A percentile compares a stretch with the other conserved stretches of the same genome.
These are phyloP conservation scores for Drosophila lutescens DNA, from an alignment of 2,888 invertebrate species.

Conservation along the genomic window DNA sequence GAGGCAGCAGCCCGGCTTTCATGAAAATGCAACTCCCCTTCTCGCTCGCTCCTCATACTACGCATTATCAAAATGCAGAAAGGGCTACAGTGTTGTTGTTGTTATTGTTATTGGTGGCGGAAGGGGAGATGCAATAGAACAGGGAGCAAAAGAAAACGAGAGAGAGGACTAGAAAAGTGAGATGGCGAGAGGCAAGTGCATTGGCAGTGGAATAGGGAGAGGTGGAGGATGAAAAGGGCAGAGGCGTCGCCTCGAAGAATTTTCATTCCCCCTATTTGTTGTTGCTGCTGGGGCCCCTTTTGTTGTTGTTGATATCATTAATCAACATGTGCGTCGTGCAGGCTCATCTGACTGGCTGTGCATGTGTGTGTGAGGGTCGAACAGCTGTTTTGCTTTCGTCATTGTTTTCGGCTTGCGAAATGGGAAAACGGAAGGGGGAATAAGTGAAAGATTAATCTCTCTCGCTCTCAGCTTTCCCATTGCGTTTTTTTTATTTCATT, in stretches of 20 bases:
- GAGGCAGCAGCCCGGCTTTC: constrained; percentile 64
- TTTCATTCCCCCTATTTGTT: constrained; percentile 3
- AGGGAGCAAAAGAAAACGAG: constrained; percentile 20
- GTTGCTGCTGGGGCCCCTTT: constrained; percentile 5
- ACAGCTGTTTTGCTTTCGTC: constrained; percentile 68
- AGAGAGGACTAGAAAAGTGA: constrained; percentile 28
- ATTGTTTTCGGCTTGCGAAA: constrained; percentile 31
- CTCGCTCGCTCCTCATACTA: constrained; percentile 30
- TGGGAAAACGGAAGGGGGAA: neutral
- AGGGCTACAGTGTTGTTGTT: constrained; percentile 47
- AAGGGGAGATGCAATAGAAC: constrained; percentile 41
- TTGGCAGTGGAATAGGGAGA: constrained; percentile 20
- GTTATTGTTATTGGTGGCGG: neutral
- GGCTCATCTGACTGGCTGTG: constrained; percentile 15
- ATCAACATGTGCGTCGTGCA: constrained; percentile 47
- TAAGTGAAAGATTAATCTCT: neutral
- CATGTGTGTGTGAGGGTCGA: constrained; percentile 28
- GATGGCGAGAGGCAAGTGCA: constrained; percentile 39
- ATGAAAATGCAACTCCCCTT: constrained; percentile 39
- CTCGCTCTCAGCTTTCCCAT: constrained; percentile 2
- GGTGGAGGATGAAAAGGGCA: constrained; percentile 16
- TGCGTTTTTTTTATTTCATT: constrained; percentile 33
- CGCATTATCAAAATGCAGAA: constrained; percentile 68
- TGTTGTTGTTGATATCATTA: constrained; percentile 52
- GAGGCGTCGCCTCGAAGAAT: constrained; percentile 27